These are phyloP conservation scores for Notarius lentiginosus DNA, from an alignment of 2,113 vertebrate genomes.

Conservation along the genomic window DNA sequence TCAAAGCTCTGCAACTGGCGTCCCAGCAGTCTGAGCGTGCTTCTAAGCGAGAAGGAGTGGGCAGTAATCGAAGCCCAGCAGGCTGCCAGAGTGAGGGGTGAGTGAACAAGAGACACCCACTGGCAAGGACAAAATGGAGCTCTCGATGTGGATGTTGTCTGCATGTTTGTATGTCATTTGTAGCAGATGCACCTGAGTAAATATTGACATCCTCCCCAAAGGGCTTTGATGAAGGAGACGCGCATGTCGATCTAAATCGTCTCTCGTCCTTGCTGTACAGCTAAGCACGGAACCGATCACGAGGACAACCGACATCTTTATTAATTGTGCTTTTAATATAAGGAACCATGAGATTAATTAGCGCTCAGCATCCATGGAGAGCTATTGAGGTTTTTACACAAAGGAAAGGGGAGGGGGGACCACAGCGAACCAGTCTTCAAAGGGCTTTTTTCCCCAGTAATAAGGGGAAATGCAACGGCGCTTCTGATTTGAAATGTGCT, in stretches of 20 bases:
- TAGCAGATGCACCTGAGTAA: conserved; percentile 65
- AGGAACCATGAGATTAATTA: conserved; percentile 24
- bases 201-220: conserved; percentile 60
- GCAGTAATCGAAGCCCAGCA: conserved; percentile 32
- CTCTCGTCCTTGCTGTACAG: not conserved
- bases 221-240: conserved; percentile 52
- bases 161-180: conserved; percentile 16
- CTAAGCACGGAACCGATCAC: not conserved
- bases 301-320: not conserved
- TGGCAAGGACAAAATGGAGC: conserved; percentile 7
- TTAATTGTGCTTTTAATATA: conserved; percentile 25
- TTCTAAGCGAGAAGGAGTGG: conserved; percentile 31
- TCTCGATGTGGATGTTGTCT: conserved; percentile 13
- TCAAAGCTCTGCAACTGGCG: conserved; percentile 42
- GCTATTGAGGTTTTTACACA: conserved; percentile 21
- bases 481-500: conserved; percentile 43
- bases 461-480: conserved; percentile 32
- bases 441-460: conserved; percentile 19
- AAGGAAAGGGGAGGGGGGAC: not conserved
- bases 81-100: conserved; percentile 1
- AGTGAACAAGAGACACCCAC: conserved; percentile 23
- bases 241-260: not conserved
- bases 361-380: not conserved
- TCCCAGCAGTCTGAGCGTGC: conserved; percentile 26
- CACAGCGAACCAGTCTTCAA: conserved; percentile 25